Evolutionary conservation across 2,113 vertebrate species (phyloP).

Genomic region (Athene noctua): DNA sequence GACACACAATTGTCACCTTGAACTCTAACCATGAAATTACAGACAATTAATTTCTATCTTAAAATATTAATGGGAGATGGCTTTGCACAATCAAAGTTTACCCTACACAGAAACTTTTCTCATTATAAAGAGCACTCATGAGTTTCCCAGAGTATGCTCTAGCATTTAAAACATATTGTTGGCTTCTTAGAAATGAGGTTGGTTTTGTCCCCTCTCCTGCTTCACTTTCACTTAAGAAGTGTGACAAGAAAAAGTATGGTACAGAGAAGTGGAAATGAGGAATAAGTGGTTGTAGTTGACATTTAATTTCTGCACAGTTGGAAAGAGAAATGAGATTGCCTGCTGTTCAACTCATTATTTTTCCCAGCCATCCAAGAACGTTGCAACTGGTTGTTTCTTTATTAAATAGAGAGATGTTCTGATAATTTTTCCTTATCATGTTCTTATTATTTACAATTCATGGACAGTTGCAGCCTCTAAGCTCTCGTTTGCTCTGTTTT

Average conservation of each 20-base stretch:
- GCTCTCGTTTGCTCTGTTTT: slow-evolving; percentile 34
- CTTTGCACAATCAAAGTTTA: background rate
- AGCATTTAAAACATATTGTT: slow-evolving; percentile 44
- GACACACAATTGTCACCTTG: background rate
- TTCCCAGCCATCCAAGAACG: background rate
- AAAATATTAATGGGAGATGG: background rate
- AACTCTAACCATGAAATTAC: background rate
- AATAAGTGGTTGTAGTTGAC: slow-evolving; percentile 49
- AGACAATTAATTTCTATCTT: background rate
- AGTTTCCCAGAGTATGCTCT: background rate
- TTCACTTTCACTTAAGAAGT: slow-evolving; percentile 53
- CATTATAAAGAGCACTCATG: slow-evolving; percentile 6
- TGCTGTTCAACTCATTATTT: slow-evolving; percentile 42
- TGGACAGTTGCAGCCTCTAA: slow-evolving; percentile 23
- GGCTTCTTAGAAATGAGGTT: background rate
- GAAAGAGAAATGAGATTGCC: slow-evolving; percentile 60
- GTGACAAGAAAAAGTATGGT: slow-evolving; percentile 15
- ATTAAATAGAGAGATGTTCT: slow-evolving; percentile 61
- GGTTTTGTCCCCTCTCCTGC: background rate
- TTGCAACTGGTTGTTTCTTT: slow-evolving; percentile 52
- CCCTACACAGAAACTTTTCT: slow-evolving; percentile 2
- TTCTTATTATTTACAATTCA: slow-evolving; percentile 23
- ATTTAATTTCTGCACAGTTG: slow-evolving; percentile 62
- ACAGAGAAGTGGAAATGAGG: slow-evolving; percentile 53
- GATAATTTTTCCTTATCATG: slow-evolving; percentile 46